These are phyloP conservation scores for Herpetotheres cachinnans DNA, from an alignment of 2,113 vertebrate species.

Conservation along the genomic window DNA sequence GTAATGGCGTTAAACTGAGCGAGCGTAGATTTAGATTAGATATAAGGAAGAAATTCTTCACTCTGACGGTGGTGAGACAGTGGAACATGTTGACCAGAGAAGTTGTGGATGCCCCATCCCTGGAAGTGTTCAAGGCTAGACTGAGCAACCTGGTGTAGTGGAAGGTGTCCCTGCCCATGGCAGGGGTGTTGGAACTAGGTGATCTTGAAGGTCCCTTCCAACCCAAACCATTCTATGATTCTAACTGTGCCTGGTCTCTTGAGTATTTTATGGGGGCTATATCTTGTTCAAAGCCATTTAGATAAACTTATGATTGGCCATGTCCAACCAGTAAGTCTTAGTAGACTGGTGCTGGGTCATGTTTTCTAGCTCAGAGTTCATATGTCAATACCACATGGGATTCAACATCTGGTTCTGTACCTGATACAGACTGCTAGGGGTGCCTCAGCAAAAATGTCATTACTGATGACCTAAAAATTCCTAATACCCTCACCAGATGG, in stretches of 20 bases:
- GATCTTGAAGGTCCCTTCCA: too few species aligned
- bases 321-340: not conserved
- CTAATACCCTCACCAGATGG: not conserved
- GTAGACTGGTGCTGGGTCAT: not conserved
- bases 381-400: rapidly evolving
- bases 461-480: not conserved
- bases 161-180: too few species aligned
- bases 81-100: too few species aligned
- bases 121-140: too few species aligned
- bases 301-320: not conserved
- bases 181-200: too few species aligned
- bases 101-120: too few species aligned
- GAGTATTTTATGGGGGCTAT: not conserved
- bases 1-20: too few species aligned
- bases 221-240: too few species aligned
- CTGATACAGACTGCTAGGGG: not conserved
- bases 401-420: not conserved
- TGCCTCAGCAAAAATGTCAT: not conserved
- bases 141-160: too few species aligned
- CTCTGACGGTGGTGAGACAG: too few species aligned
- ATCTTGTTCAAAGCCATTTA: not conserved
- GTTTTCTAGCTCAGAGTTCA: not conserved
- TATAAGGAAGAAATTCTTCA: too few species aligned
- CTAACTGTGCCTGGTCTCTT: not conserved
- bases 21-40: too few species aligned